Evolutionary conservation across 2,888 invertebrate genomes (phyloP).

Genomic region (Agriopis marginaria): DNA sequence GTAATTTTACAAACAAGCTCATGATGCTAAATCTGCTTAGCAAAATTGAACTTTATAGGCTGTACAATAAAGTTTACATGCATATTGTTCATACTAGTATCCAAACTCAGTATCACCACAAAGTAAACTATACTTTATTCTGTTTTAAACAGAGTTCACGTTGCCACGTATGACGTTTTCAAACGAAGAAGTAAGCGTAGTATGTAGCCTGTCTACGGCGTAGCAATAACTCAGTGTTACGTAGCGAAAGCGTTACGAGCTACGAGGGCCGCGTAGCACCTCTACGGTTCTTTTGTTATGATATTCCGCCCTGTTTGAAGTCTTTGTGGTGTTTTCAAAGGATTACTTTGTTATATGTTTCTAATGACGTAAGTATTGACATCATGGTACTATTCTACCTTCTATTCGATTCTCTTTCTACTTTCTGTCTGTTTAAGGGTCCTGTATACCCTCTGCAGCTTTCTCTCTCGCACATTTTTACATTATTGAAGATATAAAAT

Average conservation of each 20-base stretch:
- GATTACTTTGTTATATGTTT: not conserved
- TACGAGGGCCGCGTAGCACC: constrained; percentile 35
- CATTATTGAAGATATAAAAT: too few species aligned
- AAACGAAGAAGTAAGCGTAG: constrained; percentile 17
- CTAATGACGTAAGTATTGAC: not conserved
- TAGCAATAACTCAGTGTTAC: constrained; percentile 49
- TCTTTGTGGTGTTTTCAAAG: constrained; percentile 6
- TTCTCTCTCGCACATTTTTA: too few species aligned
- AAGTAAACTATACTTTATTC: constrained; percentile 1
- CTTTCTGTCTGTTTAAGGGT: too few species aligned
- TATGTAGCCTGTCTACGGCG: constrained; percentile 39
- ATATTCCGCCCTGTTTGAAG: constrained; percentile 5
- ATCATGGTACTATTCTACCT: too few species aligned
- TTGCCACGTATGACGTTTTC: constrained; percentile 7
- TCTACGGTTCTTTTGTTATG: constrained; percentile 32
- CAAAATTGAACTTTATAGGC: constrained; percentile 7
- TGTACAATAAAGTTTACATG: constrained; percentile 21
- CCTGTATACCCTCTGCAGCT: too few species aligned
- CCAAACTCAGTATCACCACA: not conserved
- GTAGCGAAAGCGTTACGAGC: constrained; percentile 47
- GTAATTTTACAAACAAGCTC: constrained; percentile 23
- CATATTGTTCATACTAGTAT: not conserved
- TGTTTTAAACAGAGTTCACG: constrained; percentile 8
- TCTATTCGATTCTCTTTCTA: too few species aligned
- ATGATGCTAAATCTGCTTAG: not conserved